phyloP scores from a whole-genome alignment of 2,888 invertebrate genomes.

The Drosophila siamana region DNA sequence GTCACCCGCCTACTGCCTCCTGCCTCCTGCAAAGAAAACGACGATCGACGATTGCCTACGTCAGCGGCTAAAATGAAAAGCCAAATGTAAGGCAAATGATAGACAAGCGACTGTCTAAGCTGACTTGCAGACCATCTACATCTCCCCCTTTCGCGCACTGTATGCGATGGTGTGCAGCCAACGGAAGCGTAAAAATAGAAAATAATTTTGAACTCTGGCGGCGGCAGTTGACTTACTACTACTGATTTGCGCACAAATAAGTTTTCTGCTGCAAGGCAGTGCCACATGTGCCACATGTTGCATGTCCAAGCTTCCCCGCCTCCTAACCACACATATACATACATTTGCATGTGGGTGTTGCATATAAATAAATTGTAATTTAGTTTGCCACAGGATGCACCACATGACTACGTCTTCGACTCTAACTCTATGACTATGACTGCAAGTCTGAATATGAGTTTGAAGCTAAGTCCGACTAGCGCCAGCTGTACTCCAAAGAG shows the following conservation, averaged over 20 bases:
- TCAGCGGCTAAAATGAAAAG: conserved; percentile 79
- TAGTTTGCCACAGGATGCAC: conserved; percentile 73
- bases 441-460: no score
- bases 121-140: conserved; percentile 31
- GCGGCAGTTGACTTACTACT: conserved; percentile 80
- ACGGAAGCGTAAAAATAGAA: conserved; percentile 79
- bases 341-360: conserved; percentile 69
- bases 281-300: conserved; percentile 46
- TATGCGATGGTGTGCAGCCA: conserved; percentile 25
- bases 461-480: conserved; percentile 43
- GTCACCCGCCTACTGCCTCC: conserved; percentile 5
- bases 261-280: conserved; percentile 56
- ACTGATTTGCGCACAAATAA: conserved; percentile 80
- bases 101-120: conserved; percentile 74
- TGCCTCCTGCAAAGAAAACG: conserved; percentile 13
- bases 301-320: conserved; percentile 27
- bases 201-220: conserved; percentile 77
- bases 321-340: no score
- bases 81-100: conserved; percentile 77
- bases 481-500: conserved; percentile 77
- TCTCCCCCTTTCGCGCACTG: neutral
- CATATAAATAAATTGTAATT: conserved; percentile 82
- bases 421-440: no score
- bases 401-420: conserved; percentile 39
- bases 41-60: conserved; percentile 66